Evolutionary conservation across 2,888 invertebrate species (phyloP).

Genomic region (Gisinianus flammeolus): DNA sequence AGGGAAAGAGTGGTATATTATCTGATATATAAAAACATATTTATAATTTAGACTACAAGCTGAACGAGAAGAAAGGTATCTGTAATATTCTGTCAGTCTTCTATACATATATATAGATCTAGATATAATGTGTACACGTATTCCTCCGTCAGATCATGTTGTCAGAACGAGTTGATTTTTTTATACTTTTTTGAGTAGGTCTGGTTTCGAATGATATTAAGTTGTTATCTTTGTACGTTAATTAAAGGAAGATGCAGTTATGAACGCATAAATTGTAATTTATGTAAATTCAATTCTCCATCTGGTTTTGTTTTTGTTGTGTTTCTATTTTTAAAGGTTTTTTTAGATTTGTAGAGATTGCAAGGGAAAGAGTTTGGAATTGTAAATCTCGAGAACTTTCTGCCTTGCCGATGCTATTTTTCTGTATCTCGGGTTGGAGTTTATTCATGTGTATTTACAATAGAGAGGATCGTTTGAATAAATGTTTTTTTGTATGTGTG

Average conservation of each 20-base stretch:
- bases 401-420: background rate
- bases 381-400: background rate
- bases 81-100: no score
- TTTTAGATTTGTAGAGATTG: constrained; percentile 14
- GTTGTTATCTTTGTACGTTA: constrained; percentile 11
- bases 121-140: no score
- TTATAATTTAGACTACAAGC: no score
- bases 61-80: no score
- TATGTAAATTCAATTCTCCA: background rate
- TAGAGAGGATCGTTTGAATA: background rate
- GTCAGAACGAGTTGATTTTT: background rate
- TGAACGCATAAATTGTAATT: background rate
- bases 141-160: no score
- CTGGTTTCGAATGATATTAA: constrained; percentile 16
- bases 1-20: no score
- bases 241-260: constrained; percentile 31
- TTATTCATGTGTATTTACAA: background rate
- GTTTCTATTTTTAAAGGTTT: constrained; percentile 23
- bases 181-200: constrained; percentile 4
- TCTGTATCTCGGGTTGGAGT: background rate
- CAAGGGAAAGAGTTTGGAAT: constrained; percentile 21
- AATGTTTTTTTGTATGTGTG: constrained; percentile 16
- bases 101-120: no score
- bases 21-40: no score
- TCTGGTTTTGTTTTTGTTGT: constrained; percentile 22